Conservation (phyloP, 2,113 vertebrate genomes). For the Sinocyclocheilus rhinocerous region DNA sequence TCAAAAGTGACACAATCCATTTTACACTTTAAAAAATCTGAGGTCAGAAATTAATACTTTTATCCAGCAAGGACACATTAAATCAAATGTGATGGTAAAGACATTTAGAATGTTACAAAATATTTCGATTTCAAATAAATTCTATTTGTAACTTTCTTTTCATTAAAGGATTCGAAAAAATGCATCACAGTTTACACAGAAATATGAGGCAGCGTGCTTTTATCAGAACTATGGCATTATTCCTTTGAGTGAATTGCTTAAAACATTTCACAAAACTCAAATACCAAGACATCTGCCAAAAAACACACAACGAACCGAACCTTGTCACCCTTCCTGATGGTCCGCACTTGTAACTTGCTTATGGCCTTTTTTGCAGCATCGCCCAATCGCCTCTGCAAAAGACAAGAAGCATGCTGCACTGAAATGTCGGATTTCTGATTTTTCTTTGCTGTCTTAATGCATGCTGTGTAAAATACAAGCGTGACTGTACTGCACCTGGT, state of each 20-base stretch:
- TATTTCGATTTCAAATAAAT: background rate
- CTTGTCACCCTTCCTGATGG: constrained; percentile 97
- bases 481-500: constrained; percentile 79
- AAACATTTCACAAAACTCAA: background rate
- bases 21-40: background rate
- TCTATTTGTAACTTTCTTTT: background rate
- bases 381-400: constrained; percentile 91
- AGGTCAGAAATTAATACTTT: background rate
- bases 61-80: background rate
- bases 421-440: no score
- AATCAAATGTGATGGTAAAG: no score
- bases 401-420: background rate
- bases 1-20: background rate
- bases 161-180: background rate
- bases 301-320: constrained; percentile 67
- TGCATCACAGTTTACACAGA: background rate
- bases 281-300: constrained; percentile 70
- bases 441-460: background rate
- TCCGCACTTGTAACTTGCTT: constrained; percentile 94
- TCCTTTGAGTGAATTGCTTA: background rate
- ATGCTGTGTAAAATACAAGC: background rate
- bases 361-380: constrained; percentile 98
- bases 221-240: background rate
- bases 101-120: no score
- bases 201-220: background rate